phyloP scores from a whole-genome alignment of 2,888 invertebrate species.

The Eremobia ochroleuca region DNA sequence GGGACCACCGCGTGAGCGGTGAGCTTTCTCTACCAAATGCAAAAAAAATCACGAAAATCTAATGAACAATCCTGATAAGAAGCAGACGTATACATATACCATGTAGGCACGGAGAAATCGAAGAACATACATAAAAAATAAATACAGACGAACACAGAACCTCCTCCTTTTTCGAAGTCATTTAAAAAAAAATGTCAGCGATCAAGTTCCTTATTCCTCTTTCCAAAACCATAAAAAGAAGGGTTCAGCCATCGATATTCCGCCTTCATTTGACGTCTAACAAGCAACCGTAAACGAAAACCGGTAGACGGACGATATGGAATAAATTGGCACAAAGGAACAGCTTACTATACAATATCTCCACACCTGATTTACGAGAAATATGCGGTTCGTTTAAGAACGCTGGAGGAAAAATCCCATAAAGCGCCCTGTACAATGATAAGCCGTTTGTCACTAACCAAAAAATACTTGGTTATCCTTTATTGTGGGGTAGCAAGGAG shows the following conservation, averaged over 20 bases:
- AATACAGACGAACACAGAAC: background rate
- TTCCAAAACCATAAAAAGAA: constrained; percentile 11
- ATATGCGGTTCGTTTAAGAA: constrained; percentile 29
- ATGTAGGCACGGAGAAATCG: background rate
- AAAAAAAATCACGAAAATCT: background rate
- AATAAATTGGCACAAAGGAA: constrained; percentile 33
- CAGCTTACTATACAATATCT: constrained; percentile 33
- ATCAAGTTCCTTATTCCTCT: background rate
- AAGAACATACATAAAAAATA: background rate
- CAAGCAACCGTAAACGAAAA: constrained; percentile 26
- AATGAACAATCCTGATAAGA: too few relatives aligned
- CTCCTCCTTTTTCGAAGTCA: background rate
- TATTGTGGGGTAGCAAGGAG: constrained; percentile 8
- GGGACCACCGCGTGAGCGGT: too few relatives aligned
- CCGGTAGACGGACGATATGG: background rate
- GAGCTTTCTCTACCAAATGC: background rate
- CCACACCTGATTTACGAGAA: constrained; percentile 48
- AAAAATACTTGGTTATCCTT: background rate
- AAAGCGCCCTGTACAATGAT: constrained; percentile 14
- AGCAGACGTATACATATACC: too few relatives aligned
- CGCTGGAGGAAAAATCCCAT: background rate
- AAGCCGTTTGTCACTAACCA: constrained; percentile 25
- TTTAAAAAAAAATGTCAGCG: background rate
- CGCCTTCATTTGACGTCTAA: constrained; percentile 22
- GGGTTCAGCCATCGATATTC: constrained; percentile 17